These are phyloP conservation scores for Homarus gammarus DNA, from an alignment of 2,888 invertebrate species.

Conservation along the genomic window DNA sequence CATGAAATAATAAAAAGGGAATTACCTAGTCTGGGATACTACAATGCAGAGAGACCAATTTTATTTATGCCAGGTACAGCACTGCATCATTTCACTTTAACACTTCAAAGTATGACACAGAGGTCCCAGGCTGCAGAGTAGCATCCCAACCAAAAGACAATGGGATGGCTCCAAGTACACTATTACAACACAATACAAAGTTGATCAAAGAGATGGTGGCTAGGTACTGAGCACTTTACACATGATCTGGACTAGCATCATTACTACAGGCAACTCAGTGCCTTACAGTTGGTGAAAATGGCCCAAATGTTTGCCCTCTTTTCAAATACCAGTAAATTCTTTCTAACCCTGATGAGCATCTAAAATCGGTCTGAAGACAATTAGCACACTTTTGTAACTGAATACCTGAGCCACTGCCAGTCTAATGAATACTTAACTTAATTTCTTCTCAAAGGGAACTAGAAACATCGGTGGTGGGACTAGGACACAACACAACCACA, in stretches of 20 bases:
- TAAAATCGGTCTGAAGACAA: background rate
- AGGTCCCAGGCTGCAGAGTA: background rate
- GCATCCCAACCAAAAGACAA: background rate
- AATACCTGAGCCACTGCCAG: slow-evolving; percentile 24
- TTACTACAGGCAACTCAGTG: slow-evolving; percentile 12
- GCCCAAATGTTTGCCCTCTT: background rate
- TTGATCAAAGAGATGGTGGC: no score
- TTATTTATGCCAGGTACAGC: background rate
- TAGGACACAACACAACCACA: slow-evolving; percentile 8
- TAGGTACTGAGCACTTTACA: background rate
- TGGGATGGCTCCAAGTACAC: no score
- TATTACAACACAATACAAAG: no score
- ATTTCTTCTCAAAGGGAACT: slow-evolving; percentile 23
- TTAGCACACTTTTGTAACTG: slow-evolving; percentile 9
- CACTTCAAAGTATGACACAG: background rate
- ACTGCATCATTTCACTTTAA: background rate
- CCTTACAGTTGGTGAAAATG: background rate
- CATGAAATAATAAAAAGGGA: no score
- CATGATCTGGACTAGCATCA: background rate
- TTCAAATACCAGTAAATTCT: background rate
- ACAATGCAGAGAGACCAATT: background rate
- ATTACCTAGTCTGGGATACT: background rate
- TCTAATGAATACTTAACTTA: slow-evolving; percentile 17
- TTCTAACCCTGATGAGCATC: background rate
- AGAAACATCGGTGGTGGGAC: slow-evolving; percentile 34